Conservation (phyloP, 2,113 vertebrate species). For the Dipodomys stephensi region DNA sequence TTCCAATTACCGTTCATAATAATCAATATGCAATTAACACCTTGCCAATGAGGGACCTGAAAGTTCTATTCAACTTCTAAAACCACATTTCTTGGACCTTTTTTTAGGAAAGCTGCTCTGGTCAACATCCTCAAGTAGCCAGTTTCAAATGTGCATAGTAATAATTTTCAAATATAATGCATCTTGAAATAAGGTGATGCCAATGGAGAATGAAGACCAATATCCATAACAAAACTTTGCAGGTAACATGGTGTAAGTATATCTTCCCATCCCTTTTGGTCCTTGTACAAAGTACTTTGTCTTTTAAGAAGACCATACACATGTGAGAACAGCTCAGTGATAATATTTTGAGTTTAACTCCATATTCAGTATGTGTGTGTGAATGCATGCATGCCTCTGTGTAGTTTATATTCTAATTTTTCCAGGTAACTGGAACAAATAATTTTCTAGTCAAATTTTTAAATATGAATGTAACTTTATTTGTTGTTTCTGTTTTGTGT, state of each 20-base stretch:
- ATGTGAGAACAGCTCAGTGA: neutral
- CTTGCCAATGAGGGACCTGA: rapidly evolving
- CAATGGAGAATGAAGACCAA: too few relatives aligned
- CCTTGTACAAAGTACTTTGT: neutral
- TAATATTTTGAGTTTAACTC: neutral
- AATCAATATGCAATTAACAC: neutral
- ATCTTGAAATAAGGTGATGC: too few relatives aligned
- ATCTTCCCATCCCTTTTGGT: neutral
- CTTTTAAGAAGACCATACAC: neutral
- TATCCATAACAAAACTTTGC: too few relatives aligned
- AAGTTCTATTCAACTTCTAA: neutral
- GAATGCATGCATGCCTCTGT: neutral
- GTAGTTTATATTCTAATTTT: too few relatives aligned
- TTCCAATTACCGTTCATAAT: neutral
- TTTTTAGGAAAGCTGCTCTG: too few relatives aligned
- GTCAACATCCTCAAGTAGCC: too few relatives aligned
- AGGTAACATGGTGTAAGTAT: too few relatives aligned
- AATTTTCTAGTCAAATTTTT: too few relatives aligned
- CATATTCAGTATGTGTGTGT: neutral
- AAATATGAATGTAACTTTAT: neutral
- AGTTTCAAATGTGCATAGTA: too few relatives aligned
- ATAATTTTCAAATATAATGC: too few relatives aligned
- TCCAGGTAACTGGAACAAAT: too few relatives aligned
- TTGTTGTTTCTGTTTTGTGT: neutral
- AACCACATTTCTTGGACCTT: too few relatives aligned